Evolutionary conservation across 2,797 vertebrate genomes (phyloP).

Genomic region (Gymnothorax reevesii): DNA sequence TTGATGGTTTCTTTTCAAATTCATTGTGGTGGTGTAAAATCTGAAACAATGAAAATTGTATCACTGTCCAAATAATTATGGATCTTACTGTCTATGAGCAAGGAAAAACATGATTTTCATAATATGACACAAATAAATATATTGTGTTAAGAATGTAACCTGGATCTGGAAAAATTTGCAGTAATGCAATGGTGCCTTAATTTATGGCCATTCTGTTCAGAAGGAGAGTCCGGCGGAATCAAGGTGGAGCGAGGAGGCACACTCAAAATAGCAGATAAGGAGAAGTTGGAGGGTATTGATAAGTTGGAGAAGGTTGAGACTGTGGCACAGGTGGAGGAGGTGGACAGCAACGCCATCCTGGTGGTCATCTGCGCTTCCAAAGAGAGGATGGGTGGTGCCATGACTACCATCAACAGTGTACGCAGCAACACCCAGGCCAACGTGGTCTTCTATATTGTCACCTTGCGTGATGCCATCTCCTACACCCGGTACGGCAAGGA

Average conservation of each 20-base stretch:
- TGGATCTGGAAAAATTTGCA: background rate
- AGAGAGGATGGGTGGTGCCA: constrained; percentile 83
- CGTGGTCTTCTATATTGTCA: constrained; percentile 90
- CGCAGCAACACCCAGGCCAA: constrained; percentile 83
- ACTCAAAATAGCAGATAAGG: background rate
- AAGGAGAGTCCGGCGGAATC: background rate
- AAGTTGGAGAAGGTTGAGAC: constrained; percentile 28
- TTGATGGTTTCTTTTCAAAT: no score
- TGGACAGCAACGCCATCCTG: constrained; percentile 74
- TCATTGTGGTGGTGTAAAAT: no score
- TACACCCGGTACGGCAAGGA: constrained; percentile 72
- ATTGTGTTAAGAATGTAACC: background rate
- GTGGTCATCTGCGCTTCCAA: constrained; percentile 87
- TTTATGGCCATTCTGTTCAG: background rate
- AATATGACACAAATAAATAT: no score
- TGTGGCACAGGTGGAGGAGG: constrained; percentile 58
- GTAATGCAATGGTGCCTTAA: background rate
- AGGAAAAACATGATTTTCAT: no score
- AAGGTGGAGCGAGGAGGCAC: background rate
- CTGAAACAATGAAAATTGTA: no score
- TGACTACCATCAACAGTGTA: constrained; percentile 92
- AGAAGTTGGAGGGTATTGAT: background rate
- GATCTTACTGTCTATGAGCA: no score
- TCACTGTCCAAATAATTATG: no score
- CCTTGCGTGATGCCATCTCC: constrained; percentile 79